Percentiles rank a stretch among this genome's conserved stretches.
Evolutionary conservation across 2,888 invertebrate genomes (phyloP).

Genomic region (Autographa pulchrina): DNA sequence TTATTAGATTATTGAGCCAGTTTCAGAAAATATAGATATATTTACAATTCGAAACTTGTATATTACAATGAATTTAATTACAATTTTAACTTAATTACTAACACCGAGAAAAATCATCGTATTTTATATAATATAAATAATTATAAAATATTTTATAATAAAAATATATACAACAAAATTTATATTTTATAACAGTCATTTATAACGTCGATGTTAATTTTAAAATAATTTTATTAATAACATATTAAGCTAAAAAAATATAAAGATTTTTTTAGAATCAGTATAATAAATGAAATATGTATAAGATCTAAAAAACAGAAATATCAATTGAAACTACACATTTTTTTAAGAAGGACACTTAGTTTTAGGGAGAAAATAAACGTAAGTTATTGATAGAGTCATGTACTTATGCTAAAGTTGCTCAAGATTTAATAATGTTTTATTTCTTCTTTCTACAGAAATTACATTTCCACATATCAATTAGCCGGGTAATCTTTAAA

Average conservation of each 20-base stretch:
- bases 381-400: constrained; percentile 29
- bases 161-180: not conserved
- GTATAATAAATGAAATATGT: constrained; percentile 14
- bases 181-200: not conserved
- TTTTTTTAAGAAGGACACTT: constrained; percentile 62
- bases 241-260: not conserved
- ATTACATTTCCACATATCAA: not conserved
- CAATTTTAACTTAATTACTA: constrained; percentile 6
- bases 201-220: not conserved
- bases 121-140: not conserved
- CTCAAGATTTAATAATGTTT: constrained; percentile 16
- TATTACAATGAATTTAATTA: constrained; percentile 18
- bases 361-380: constrained; percentile 48
- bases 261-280: constrained; percentile 11
- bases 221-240: not conserved
- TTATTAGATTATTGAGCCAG: constrained; percentile 50
- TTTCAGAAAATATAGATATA: constrained; percentile 48
- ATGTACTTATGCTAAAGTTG: constrained; percentile 13
- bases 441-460: constrained; percentile 20
- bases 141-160: not conserved
- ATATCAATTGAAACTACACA: constrained; percentile 43
- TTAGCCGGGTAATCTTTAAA: no score
- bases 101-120: not conserved
- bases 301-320: constrained; percentile 2
- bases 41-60: constrained; percentile 43